A percentile compares a stretch with the other conserved stretches of the same genome.
phyloP scores from a whole-genome alignment of 2,797 vertebrate genomes.

The Naso thynnoides region DNA sequence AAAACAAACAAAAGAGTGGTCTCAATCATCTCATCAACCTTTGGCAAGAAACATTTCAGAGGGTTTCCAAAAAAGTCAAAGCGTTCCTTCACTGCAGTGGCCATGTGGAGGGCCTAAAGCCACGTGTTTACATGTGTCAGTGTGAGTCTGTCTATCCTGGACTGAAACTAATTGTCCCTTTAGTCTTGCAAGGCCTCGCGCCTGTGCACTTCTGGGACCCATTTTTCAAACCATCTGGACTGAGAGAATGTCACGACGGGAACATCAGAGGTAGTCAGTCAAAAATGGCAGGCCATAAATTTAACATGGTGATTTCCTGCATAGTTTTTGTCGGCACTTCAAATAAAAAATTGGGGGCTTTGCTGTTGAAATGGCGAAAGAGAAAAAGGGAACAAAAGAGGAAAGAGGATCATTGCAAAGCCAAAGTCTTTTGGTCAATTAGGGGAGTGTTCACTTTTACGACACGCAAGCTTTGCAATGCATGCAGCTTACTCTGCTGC shows the following conservation, averaged over 20 bases:
- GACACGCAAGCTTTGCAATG: conserved; percentile 8
- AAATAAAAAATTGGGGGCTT: conserved; percentile 38
- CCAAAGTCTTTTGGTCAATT: conserved; percentile 27
- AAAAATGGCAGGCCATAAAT: conserved; percentile 63
- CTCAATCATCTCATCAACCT: background rate
- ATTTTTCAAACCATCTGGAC: conserved; percentile 30
- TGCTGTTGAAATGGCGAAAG: conserved; percentile 48
- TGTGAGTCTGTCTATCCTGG: conserved; percentile 16
- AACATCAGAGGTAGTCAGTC: conserved; percentile 63
- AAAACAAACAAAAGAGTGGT: background rate
- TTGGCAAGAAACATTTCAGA: background rate
- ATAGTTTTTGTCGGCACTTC: conserved; percentile 50
- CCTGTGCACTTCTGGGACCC: conserved; percentile 23
- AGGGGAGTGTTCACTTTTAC: conserved; percentile 25
- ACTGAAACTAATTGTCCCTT: conserved; percentile 44
- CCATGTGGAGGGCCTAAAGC: background rate
- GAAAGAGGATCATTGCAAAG: conserved; percentile 39
- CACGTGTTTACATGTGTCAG: conserved; percentile 40
- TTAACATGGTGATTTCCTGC: conserved; percentile 56
- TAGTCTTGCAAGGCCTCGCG: conserved; percentile 39
- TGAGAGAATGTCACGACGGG: conserved; percentile 51
- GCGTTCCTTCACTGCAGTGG: conserved; percentile 4
- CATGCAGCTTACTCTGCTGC: background rate
- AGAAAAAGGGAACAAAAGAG: conserved; percentile 15
- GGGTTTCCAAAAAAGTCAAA: conserved; percentile 12